Evolutionary conservation across 2,888 invertebrate genomes (phyloP).

Genomic region (Ochropleura leucogaster): DNA sequence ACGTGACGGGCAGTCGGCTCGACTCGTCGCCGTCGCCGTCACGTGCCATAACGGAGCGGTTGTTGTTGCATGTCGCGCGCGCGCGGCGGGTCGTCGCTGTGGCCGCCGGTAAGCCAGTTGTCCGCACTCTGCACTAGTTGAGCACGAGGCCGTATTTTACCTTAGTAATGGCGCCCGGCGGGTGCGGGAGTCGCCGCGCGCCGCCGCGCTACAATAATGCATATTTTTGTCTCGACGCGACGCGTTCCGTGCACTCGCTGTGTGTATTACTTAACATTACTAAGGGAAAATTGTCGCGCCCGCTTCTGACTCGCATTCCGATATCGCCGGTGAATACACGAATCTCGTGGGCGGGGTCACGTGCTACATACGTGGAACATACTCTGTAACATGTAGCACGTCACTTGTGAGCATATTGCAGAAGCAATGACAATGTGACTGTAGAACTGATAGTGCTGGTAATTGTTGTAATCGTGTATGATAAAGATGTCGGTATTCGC

Average conservation of each 20-base stretch:
- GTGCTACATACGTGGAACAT: not conserved
- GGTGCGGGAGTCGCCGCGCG: conserved; percentile 51
- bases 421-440: not conserved
- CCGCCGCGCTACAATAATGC: conserved; percentile 81
- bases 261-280: conserved; percentile 83
- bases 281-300: conserved; percentile 89
- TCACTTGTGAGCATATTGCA: not conserved
- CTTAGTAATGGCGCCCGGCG: conserved; percentile 85
- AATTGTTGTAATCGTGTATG: not conserved
- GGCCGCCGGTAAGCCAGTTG: conserved; percentile 82
- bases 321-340: conserved; percentile 71
- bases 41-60: conserved; percentile 27
- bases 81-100: conserved; percentile 66
- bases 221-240: conserved; percentile 85
- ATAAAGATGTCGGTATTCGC: conserved; percentile 56
- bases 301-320: conserved; percentile 77
- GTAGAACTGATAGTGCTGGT: not conserved
- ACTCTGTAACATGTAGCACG: not conserved
- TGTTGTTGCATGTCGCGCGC: conserved; percentile 74
- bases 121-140: conserved; percentile 65
- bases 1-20: conserved; percentile 49
- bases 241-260: conserved; percentile 64
- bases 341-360: not conserved
- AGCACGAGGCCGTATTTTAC: conserved; percentile 83
- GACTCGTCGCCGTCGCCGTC: no score